These are phyloP conservation scores for Gila robusta DNA, from an alignment of 2,797 vertebrate species.

Conservation along the genomic window DNA sequence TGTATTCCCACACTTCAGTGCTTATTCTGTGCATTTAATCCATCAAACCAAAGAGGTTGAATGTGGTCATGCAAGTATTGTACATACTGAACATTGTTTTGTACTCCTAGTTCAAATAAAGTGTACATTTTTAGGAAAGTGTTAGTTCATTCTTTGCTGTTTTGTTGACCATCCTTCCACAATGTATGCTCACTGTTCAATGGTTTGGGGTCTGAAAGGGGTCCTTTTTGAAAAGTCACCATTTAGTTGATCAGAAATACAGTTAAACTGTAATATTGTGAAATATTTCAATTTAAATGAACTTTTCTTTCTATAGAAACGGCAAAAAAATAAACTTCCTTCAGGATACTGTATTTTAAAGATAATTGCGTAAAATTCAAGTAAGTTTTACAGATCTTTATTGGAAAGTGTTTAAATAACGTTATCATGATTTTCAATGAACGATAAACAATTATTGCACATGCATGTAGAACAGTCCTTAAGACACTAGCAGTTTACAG, in stretches of 20 bases:
- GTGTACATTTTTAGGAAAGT: constrained; percentile 65
- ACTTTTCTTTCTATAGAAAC: too few relatives aligned
- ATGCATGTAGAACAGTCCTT: too few relatives aligned
- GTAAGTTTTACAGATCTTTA: too few relatives aligned
- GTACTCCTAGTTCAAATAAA: constrained; percentile 87
- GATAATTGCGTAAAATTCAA: too few relatives aligned
- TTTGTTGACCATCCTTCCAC: background rate
- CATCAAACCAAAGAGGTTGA: constrained; percentile 83
- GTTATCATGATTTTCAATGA: too few relatives aligned
- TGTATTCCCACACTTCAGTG: constrained; percentile 49
- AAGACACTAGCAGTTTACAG: too few relatives aligned
- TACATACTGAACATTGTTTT: constrained; percentile 84
- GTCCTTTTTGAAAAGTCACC: background rate
- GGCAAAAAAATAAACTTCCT: too few relatives aligned
- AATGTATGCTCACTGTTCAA: background rate
- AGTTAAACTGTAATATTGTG: too few relatives aligned
- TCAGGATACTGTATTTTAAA: too few relatives aligned
- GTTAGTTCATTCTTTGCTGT: background rate
- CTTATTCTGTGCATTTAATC: constrained; percentile 69
- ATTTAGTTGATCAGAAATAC: background rate
- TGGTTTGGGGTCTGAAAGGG: background rate
- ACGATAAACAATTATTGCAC: too few relatives aligned
- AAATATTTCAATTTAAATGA: too few relatives aligned
- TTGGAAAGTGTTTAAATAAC: too few relatives aligned
- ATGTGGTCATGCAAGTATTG: constrained; percentile 82